Conservation (phyloP, 1,140 invertebrate species). For the Archivesica marissinica region DNA sequence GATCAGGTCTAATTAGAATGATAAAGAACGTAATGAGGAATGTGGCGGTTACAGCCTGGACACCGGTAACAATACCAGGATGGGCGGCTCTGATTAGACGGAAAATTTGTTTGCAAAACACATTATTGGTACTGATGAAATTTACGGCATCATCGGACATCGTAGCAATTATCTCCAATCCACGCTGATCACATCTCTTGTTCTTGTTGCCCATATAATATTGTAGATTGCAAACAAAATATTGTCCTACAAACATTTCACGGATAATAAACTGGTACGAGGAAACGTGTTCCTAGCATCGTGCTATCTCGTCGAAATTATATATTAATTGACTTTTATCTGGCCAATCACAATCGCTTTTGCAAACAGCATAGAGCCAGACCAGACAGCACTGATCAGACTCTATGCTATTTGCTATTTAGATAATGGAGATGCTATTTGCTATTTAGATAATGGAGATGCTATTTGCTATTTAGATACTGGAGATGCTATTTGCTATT, state of each 20-base stretch:
- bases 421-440: no score
- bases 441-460: no score
- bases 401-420: no score
- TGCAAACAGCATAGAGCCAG: no score
- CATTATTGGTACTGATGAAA: slow-evolving; percentile 54
- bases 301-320: background rate
- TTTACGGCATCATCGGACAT: slow-evolving; percentile 38
- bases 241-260: background rate
- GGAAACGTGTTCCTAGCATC: no score
- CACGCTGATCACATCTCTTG: slow-evolving; percentile 22
- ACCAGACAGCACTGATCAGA: no score
- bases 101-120: slow-evolving; percentile 62
- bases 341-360: no score
- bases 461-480: no score
- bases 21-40: slow-evolving; percentile 52
- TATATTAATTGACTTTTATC: no score
- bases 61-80: slow-evolving; percentile 22
- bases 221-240: background rate
- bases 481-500: no score
- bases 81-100: slow-evolving; percentile 14
- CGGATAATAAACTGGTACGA: background rate
- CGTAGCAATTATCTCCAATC: slow-evolving; percentile 28
- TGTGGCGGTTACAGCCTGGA: slow-evolving; percentile 5
- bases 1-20: slow-evolving; percentile 61
- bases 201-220: background rate